Percentiles rank a stretch among this genome's conserved stretches.
Conservation (phyloP, 2,888 invertebrate species). For the Pseudanteris insignis region DNA sequence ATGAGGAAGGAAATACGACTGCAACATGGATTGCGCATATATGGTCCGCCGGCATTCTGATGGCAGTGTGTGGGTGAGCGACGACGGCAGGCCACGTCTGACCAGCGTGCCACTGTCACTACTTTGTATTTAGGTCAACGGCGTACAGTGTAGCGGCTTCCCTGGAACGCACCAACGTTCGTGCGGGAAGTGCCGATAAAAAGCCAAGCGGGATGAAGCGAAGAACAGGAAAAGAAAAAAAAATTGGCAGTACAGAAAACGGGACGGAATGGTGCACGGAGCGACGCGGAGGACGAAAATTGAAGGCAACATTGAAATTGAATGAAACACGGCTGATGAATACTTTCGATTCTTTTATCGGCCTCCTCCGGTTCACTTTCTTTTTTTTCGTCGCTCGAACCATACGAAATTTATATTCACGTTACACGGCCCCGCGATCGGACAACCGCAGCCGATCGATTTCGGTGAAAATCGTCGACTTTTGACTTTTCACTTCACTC, state of each 20-base stretch:
- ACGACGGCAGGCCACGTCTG: slow-evolving; percentile 59
- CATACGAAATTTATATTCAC: slow-evolving; percentile 26
- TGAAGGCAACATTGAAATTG: slow-evolving; percentile 39
- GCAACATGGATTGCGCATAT: no score
- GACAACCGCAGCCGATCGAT: slow-evolving; percentile 5
- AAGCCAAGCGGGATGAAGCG: no score
- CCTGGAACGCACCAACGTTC: slow-evolving; percentile 39
- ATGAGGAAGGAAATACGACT: no score
- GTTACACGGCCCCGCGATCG: slow-evolving; percentile 4
- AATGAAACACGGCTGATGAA: slow-evolving; percentile 20
- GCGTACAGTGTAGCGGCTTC: slow-evolving; percentile 49
- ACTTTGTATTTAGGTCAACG: slow-evolving; percentile 65
- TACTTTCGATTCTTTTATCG: slow-evolving; percentile 34
- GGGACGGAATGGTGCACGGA: no score
- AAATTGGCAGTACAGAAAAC: no score
- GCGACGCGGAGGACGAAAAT: slow-evolving; percentile 32
- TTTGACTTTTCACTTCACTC: slow-evolving; percentile 19
- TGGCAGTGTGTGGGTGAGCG: slow-evolving; percentile 53
- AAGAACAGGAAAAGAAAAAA: no score
- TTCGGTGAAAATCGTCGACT: slow-evolving; percentile 12
- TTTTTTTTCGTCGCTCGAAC: slow-evolving; percentile 32
- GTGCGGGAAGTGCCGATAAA: no score
- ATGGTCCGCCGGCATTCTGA: slow-evolving; percentile 29
- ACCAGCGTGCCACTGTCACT: slow-evolving; percentile 66
- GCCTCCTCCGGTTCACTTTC: slow-evolving; percentile 28